Base-by-base conservation (phyloP, 1,140 invertebrate species). In the Harlomillsia oculata region DNA sequence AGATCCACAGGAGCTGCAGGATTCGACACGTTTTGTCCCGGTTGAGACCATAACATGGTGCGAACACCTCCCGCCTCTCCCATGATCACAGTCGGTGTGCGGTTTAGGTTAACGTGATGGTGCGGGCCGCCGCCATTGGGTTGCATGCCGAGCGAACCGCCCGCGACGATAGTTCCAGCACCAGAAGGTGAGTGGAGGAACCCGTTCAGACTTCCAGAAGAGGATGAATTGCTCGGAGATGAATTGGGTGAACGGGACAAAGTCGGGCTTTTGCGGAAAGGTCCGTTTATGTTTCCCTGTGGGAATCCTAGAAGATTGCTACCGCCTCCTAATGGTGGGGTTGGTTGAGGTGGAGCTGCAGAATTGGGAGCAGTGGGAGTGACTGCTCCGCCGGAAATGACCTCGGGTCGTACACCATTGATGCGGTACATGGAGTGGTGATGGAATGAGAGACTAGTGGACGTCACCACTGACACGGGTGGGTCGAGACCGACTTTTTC, bases 41-140 rank as follows among this genome's bases (percentile, higher is more conserved):
- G 82, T 76, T 66, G 56, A 25, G 84, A 85, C 89, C 89, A 93
- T 56, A 91, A 84, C 88, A 91, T 91, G 32, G 89, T 91, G 45
- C 87, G 75, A 0, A 91, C 87, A 13, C 88, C 88, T 30, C 88
- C 89, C 4, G 86, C 86, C 70, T 91, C 88, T 4, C 60, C 60
- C 60, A 63, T 90, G 54, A 89, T 86, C 53, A 89, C 87, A 9
- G 85, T 86, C 5, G 87, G 87, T n/a, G 86, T 83, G 56, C 59
- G 41, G 29, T 64, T 66, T 53, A 64, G 30, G 51, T 64, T 64
- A 37, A 62, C 62, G 53, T 62, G 64, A 40, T 65, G 59, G 28
- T 62, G 60, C 20, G 34, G 26, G 43, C 39, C 56, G 11, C 56
- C 43, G 53, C 45, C 45, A 6, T 62, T 56, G 20, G 56, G 62